Conservation (phyloP, 2,888 invertebrate genomes). For the Altica lythri region DNA sequence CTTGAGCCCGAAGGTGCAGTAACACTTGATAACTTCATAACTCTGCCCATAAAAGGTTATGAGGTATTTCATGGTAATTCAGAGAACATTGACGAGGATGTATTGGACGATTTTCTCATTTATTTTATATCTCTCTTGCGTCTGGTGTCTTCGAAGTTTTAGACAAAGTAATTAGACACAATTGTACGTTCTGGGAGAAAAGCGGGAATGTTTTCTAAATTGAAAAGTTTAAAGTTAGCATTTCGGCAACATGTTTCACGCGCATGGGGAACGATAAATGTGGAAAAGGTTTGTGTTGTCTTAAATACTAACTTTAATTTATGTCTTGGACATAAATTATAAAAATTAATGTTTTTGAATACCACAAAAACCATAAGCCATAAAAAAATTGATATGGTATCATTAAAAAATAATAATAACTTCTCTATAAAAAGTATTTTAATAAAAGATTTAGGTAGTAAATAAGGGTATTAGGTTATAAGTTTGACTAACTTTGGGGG, state of each 20-base stretch:
- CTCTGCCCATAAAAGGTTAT: conserved; percentile 21
- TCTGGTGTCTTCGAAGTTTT: conserved; percentile 17
- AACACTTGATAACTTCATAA: conserved; percentile 23
- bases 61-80: conserved; percentile 19
- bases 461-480: no score
- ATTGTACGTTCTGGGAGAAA: conserved; percentile 11
- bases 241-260: conserved; percentile 13
- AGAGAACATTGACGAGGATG: conserved; percentile 16
- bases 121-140: conserved; percentile 17
- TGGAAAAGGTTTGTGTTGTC: no score
- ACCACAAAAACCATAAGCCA: no score
- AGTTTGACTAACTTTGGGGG: no score
- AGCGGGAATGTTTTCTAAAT: conserved; percentile 14
- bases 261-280: no score
- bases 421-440: no score
- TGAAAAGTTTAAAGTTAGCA: conserved; percentile 16
- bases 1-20: conserved; percentile 9
- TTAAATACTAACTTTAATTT: no score
- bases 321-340: no score
- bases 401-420: no score
- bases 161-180: conserved; percentile 15
- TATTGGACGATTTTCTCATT: conserved; percentile 16
- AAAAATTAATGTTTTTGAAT: no score
- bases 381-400: no score
- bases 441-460: no score